Conservation (phyloP, 2,797 vertebrate species). For the Huso huso region DNA sequence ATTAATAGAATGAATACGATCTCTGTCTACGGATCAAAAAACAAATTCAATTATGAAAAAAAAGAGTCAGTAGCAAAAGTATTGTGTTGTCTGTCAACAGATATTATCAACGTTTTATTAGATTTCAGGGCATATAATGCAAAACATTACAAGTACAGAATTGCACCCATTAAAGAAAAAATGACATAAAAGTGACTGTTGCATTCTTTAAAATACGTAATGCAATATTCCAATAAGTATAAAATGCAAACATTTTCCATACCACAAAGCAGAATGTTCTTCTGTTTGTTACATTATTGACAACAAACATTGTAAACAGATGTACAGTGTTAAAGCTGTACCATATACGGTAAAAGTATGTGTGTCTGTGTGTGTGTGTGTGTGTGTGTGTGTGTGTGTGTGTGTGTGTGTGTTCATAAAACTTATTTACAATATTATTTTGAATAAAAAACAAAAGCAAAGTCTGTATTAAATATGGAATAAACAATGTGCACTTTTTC, state of each 20-base stretch:
- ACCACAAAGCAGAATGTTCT: no score
- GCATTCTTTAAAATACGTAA: background rate
- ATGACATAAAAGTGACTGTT: background rate
- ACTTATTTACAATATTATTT: no score
- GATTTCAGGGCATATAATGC: background rate
- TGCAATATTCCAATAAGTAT: constrained; percentile 1
- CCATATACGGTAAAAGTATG: background rate
- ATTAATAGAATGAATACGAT: constrained; percentile 44
- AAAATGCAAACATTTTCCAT: background rate
- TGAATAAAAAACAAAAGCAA: no score
- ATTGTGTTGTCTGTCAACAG: background rate
- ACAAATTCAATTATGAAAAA: constrained; percentile 1
- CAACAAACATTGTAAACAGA: background rate
- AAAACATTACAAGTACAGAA: background rate
- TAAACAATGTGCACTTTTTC: no score
- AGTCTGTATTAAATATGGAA: no score
- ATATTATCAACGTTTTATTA: background rate
- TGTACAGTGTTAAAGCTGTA: background rate
- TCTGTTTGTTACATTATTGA: no score
- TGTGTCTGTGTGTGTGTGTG: no score
- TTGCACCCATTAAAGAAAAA: background rate
- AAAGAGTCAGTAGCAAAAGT: background rate
- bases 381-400: background rate
- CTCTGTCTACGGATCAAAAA: constrained; percentile 35
- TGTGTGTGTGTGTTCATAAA: no score